These are phyloP conservation scores for Spatula clypeata DNA, from an alignment of 2,797 vertebrate genomes.

Conservation along the genomic window DNA sequence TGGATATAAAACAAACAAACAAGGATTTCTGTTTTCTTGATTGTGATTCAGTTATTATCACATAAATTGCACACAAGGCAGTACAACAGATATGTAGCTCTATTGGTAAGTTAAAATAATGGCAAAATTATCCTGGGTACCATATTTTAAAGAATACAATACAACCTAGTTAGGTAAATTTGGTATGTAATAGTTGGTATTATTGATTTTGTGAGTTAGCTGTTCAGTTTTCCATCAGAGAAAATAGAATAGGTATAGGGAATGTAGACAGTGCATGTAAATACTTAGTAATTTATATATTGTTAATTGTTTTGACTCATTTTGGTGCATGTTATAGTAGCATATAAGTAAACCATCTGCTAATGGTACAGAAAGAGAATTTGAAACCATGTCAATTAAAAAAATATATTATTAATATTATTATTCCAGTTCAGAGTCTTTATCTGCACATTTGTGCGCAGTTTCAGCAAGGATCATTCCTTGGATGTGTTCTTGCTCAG, in stretches of 20 bases:
- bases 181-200: background rate
- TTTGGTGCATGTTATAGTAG: conserved; percentile 51
- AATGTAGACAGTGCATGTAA: conserved; percentile 70
- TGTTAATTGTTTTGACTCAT: conserved; percentile 80
- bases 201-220: background rate
- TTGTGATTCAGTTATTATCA: background rate
- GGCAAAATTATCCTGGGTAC: background rate
- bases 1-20: background rate
- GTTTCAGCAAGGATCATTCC: background rate
- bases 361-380: conserved; percentile 53
- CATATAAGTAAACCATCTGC: conserved; percentile 75
- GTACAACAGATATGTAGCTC: background rate
- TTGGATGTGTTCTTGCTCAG: background rate
- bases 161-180: background rate
- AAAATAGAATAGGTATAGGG: conserved; percentile 37
- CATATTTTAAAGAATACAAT: conserved; percentile 14
- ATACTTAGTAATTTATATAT: conserved; percentile 76
- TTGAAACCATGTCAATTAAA: conserved; percentile 68
- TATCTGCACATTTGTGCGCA: background rate
- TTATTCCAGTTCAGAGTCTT: conserved; percentile 25
- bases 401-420: background rate
- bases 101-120: background rate
- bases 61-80: background rate
- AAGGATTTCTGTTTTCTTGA: background rate
- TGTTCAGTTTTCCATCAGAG: conserved; percentile 51